phyloP scores from a whole-genome alignment of 2,797 vertebrate genomes.

The Melanogrammus aeglefinus region DNA sequence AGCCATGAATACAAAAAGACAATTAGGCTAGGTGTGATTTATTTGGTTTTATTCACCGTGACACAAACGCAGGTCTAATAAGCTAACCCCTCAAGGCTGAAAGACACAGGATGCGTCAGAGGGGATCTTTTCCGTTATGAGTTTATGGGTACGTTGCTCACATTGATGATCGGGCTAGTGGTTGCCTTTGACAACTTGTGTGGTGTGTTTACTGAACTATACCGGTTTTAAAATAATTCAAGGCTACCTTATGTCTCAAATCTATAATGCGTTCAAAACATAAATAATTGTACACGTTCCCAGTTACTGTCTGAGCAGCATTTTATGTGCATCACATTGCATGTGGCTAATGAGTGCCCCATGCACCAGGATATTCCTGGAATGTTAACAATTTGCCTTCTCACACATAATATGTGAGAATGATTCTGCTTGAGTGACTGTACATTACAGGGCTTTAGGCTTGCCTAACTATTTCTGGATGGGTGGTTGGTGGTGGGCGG shows the following conservation, averaged over 20 bases:
- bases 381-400: slow-evolving; percentile 69
- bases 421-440: slow-evolving; percentile 73
- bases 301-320: slow-evolving; percentile 8
- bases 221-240: slow-evolving; percentile 36
- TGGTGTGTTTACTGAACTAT: slow-evolving; percentile 14
- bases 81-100: slow-evolving; percentile 19
- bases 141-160: slow-evolving; percentile 4
- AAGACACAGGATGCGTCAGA: slow-evolving; percentile 10
- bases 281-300: not conserved
- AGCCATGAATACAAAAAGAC: slow-evolving; percentile 35
- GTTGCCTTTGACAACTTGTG: slow-evolving; percentile 25
- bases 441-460: slow-evolving; percentile 70
- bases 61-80: not conserved
- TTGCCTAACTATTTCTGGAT: slow-evolving; percentile 71
- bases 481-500: slow-evolving; percentile 48
- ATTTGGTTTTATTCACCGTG: slow-evolving; percentile 17
- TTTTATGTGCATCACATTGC: slow-evolving; percentile 26
- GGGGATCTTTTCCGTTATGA: slow-evolving; percentile 26
- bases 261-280: slow-evolving; percentile 18
- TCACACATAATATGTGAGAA: slow-evolving; percentile 72
- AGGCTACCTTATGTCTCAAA: not conserved
- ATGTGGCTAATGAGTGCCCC: slow-evolving; percentile 43
- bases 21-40: slow-evolving; percentile 18
- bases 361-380: slow-evolving; percentile 66
- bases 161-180: slow-evolving; percentile 30